Base-by-base conservation (phyloP, 2,113 vertebrate genomes). In the Ciconia stormi region DNA sequence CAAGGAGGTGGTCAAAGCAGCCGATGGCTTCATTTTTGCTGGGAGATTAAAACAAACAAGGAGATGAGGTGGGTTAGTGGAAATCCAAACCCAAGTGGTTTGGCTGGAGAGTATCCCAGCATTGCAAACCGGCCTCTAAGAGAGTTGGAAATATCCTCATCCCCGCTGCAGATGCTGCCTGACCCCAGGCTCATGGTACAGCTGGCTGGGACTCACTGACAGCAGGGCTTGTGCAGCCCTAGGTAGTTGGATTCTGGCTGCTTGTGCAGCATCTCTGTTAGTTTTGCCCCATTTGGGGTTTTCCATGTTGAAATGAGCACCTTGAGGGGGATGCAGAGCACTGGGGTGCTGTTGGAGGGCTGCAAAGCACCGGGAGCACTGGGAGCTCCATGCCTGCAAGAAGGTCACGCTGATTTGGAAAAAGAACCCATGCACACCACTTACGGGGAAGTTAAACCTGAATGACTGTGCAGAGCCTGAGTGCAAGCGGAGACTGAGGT, bases 371-470 rank as follows among this genome's bases (percentile, higher is more conserved):
- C 5, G 18, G 62, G n/a, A 72, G 42, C 9, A 50, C 26, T 20
- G 2, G 10, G 29, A 87, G 19, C 17, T 79, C 20, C 44, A 16
- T 1, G 5, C 13, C 62, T 36, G 40, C 17, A 59, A 46, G 42
- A 55, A 76, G 21, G 30, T 56, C 0, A 0, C 0, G 0, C 2
- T 59, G 16, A 47, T 85, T 81, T 36, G 32, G 27, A 26, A 29
- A 47, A 69, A 52, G 71, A 30, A 2, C 0, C 4, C 13, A 27
- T 3, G 5, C 11, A 5, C 26, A 9, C 47, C 1, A 55, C 50
- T 77, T 34, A 72, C 1, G 13, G 25, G 46, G 22, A 46, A 7
- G 13, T 49, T 56, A 73, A 81, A 83, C 19, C 21, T 3, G 3
- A 76, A 52, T 29, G 62, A 59, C n/a, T 9, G 3, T 12, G 23